phyloP scores from a whole-genome alignment of 2,113 vertebrate genomes.

The Aegithalos caudatus region DNA sequence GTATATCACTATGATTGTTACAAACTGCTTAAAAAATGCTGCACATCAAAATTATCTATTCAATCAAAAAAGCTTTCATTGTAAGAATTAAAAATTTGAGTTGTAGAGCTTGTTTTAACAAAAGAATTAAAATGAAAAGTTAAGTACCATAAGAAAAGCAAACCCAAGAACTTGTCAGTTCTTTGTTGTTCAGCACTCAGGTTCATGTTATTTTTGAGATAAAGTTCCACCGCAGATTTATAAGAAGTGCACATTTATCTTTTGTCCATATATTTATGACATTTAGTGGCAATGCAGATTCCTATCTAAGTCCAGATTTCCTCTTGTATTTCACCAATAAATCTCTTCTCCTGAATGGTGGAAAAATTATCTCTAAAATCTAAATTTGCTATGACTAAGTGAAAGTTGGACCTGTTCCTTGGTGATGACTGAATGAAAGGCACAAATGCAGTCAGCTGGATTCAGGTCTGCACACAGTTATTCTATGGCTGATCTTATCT shows the following conservation, averaged over 20 bases:
- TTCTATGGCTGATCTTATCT: neutral
- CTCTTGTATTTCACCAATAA: neutral
- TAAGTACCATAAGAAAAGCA: neutral
- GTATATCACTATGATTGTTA: neutral
- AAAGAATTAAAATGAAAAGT: neutral
- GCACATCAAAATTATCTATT: neutral
- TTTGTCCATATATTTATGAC: neutral
- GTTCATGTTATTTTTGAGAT: neutral
- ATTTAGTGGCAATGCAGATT: neutral
- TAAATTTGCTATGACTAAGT: neutral
- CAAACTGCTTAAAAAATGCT: neutral
- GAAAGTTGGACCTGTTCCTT: neutral
- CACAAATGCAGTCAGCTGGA: neutral
- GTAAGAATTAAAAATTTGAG: neutral
- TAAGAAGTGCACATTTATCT: neutral
- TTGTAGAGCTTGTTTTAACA: neutral
- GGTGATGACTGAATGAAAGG: neutral
- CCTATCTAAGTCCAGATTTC: neutral
- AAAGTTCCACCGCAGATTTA: neutral
- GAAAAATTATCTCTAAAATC: neutral
- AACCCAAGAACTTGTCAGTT: neutral
- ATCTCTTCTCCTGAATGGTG: fast-evolving
- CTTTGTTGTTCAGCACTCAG: neutral
- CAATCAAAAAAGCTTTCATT: neutral
- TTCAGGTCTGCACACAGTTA: neutral